A percentile compares a stretch with the other conserved stretches of the same genome.
These are phyloP conservation scores for Caenorhabditis sp. DNA, from an alignment of 2,888 invertebrate species.

Conservation along the genomic window DNA sequence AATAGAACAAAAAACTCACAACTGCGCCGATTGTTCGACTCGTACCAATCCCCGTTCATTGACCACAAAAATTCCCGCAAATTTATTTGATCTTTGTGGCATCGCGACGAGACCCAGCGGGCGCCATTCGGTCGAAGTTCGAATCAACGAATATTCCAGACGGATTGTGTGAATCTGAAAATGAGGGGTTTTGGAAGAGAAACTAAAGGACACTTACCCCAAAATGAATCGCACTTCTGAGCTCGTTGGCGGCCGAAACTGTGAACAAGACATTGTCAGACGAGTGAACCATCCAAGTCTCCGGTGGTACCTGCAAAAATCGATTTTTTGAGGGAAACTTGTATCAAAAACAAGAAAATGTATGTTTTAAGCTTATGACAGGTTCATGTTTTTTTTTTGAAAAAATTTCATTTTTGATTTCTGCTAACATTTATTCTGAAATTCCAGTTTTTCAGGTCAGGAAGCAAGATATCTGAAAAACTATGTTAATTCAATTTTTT, in stretches of 20 bases:
- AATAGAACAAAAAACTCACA: slow-evolving; percentile 25
- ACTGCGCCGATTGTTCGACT: slow-evolving; percentile 35
- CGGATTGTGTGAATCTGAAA: slow-evolving; percentile 42
- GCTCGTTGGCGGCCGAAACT: slow-evolving; percentile 40
- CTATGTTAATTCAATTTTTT: no score
- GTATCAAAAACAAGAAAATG: no score
- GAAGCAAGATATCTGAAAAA: no score
- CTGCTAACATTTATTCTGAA: no score
- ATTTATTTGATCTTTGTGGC: slow-evolving; percentile 25
- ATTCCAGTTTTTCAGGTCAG: no score
- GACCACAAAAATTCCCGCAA: slow-evolving; percentile 48
- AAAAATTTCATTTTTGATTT: no score
- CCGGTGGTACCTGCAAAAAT: slow-evolving; percentile 41
- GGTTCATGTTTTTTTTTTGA: slow-evolving; percentile 6
- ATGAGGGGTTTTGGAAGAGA: neutral
- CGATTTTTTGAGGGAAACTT: neutral
- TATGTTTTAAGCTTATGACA: no score
- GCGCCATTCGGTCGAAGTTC: slow-evolving; percentile 46
- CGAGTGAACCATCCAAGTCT: slow-evolving; percentile 45
- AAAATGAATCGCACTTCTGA: slow-evolving; percentile 48
- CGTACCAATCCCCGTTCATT: slow-evolving; percentile 53
- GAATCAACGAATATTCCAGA: slow-evolving; percentile 41
- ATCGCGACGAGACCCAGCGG: slow-evolving; percentile 49
- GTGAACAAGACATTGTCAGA: slow-evolving; percentile 47
- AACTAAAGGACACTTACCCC: slow-evolving; percentile 26